Base-by-base conservation (phyloP, 2,113 vertebrate genomes). In the Dryoscopus gambensis region DNA sequence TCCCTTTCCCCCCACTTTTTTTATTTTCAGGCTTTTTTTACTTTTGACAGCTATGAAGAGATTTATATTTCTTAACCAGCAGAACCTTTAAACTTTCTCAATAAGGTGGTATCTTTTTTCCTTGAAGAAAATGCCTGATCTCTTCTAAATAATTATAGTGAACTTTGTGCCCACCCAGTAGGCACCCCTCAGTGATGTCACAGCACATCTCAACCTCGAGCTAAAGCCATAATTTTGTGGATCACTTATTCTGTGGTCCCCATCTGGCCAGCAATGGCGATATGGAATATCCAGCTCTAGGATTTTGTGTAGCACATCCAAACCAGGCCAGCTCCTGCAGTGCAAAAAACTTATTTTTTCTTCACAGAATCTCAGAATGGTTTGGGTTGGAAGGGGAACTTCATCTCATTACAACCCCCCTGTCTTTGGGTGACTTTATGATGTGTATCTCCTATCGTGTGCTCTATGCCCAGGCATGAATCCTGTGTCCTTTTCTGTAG, bases 1-100 rank as follows among this genome's bases (percentile, higher is more conserved):
- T 20, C 21, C 10, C 25, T 9, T 13, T 21, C 10, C 3, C 3
- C 4, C 5, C 1, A 19, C 1, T 23, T 52, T 53, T 13, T 53
- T n/a, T 42, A 5, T 2, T 3, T 37, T 25, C 5, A 23, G 6
- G 14, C 17, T 18, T 40, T 37, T 62, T 71, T 22, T 9, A 24
- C 4, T 74, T 91, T 44, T 44, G 39, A 42, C 13, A 39, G 27
- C 14, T 49, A 18, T 19, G 42, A 60, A 79, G 5, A 7, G 10
- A 65, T 52, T n/a, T 76, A 2, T 39, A 18, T 59, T 76, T 63
- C 28, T 80, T 35, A 25, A 42, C 7, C 31, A 67, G 20, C 4
- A 52, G 17, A 70, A 31, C 4, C 3, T 80, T 77, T 74, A 21
- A 40, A 18, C 7, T 57, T 71, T 74, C 39, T 50, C 10, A 83